Percentiles rank a stretch among this genome's conserved stretches.
These are phyloP conservation scores for Drosophila auraria DNA, from an alignment of 1,140 invertebrate genomes.

Conservation along the genomic window DNA sequence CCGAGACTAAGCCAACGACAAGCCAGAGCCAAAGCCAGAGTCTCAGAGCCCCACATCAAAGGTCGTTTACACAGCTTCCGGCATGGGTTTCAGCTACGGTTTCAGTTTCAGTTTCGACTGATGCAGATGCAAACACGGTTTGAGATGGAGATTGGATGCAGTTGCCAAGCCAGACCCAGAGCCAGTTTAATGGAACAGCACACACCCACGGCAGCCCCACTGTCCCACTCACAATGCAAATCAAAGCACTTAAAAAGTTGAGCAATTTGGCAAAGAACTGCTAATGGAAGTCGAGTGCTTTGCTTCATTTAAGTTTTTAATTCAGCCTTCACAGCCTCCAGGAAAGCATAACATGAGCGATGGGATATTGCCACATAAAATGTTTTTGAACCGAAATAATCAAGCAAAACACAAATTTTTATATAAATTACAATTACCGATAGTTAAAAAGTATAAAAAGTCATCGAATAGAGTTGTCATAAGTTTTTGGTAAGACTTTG, in stretches of 20 bases:
- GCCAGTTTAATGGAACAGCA: slow-evolving; percentile 17
- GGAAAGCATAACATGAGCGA: too few species aligned
- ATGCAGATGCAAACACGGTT: slow-evolving; percentile 7
- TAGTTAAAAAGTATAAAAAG: not conserved
- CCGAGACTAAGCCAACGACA: slow-evolving; percentile 61
- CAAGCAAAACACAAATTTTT: not conserved
- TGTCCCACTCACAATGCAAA: slow-evolving; percentile 55
- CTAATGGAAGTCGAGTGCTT: slow-evolving; percentile 35
- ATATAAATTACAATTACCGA: not conserved
- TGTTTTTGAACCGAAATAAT: too few species aligned
- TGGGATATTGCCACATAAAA: not conserved
- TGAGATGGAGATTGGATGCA: slow-evolving; percentile 31
- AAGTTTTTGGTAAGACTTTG: too few species aligned
- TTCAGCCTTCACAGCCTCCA: not conserved
- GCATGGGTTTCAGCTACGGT: slow-evolving; percentile 10
- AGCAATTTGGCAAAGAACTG: slow-evolving; percentile 54
- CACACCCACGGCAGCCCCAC: not conserved
- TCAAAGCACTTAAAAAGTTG: slow-evolving; percentile 65
- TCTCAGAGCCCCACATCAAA: slow-evolving; percentile 44
- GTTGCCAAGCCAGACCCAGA: slow-evolving; percentile 43
- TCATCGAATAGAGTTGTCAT: too few species aligned
- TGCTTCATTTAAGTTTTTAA: slow-evolving; percentile 20
- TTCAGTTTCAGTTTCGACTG: slow-evolving; percentile 4
- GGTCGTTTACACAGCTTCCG: slow-evolving; percentile 60
- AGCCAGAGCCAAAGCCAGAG: slow-evolving; percentile 41